Conservation (phyloP, 2,113 vertebrate species). For the Mormoops blainvillei region DNA sequence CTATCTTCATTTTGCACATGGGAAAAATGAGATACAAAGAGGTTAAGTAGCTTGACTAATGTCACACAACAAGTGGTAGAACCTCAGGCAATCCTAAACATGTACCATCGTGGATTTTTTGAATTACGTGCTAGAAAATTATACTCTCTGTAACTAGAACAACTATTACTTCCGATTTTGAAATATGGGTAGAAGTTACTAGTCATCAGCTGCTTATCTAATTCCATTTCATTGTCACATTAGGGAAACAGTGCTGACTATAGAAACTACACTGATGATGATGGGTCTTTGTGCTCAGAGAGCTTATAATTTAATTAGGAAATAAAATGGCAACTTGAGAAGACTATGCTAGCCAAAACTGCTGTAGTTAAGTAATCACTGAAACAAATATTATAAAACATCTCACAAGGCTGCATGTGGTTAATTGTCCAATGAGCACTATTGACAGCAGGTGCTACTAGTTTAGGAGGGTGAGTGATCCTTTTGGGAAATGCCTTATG, state of each 20-base stretch:
- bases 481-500: background rate
- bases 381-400: background rate
- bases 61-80: background rate
- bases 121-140: background rate
- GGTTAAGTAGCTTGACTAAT: background rate
- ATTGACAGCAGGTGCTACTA: background rate
- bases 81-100: background rate
- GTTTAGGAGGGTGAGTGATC: background rate
- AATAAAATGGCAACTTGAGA: background rate
- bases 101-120: background rate
- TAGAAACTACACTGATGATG: background rate
- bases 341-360: background rate
- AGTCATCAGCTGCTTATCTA: background rate
- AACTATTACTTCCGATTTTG: background rate
- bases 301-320: background rate
- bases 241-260: background rate
- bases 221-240: background rate
- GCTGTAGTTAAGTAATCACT: background rate
- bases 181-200: background rate
- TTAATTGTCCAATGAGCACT: background rate
- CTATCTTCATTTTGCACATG: background rate
- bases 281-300: background rate
- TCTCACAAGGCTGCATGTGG: background rate
- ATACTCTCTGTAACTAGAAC: background rate
- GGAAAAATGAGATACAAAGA: background rate